Evolutionary conservation across 2,113 vertebrate genomes (phyloP), one percentile per base, ranked within the genome.

Genomic region (Cephalopterus ornatus): DNA sequence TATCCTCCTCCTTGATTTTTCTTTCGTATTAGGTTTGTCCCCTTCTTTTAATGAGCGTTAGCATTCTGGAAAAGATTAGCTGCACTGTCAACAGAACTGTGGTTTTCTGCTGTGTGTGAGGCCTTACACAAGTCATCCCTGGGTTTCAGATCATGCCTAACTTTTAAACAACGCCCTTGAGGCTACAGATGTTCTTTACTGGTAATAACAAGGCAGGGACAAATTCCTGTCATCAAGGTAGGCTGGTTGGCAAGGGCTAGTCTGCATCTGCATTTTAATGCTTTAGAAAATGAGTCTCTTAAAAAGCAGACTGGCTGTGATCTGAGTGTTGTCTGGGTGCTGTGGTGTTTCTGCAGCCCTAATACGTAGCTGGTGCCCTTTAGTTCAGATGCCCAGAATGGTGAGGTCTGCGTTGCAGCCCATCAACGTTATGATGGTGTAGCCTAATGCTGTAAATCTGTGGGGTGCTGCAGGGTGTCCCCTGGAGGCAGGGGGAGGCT

Each of bases 381-480:
- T 18, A 81, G 37, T 53, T 77, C 24, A 58, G 46, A 28, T 20
- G 15, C 24, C 47, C 2, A 8, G 44, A 22, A 5, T 5, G 12
- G 11, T 12, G 39, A 67, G 39, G 78, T 8, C 89, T 74, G 22
- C 66, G 26, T n/a, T 44, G 37, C 77, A 89, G 77, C 73, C 61
- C 33, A 28, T n/a, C 12, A 11, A 30, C 61, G 28, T 5, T 12
- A 11, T 1, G 22, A 17, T 65, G 50, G 30, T 76, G 8, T 41
- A 74, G 55, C 32, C 19, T 33, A 23, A 13, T 26, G 1, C 11
- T 72, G 52, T 9, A 12, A 27, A 18, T n/a, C 66, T 3, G 1
- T 67, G n/a, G 8, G 1, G 0, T 67, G 19, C 58, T 70, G 30
- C 0, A 0, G 11, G 13, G 9, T 8, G 19, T 37, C 12, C 14